Evolutionary conservation across 2,113 vertebrate genomes (phyloP).

Genomic region (Loxodonta africana): DNA sequence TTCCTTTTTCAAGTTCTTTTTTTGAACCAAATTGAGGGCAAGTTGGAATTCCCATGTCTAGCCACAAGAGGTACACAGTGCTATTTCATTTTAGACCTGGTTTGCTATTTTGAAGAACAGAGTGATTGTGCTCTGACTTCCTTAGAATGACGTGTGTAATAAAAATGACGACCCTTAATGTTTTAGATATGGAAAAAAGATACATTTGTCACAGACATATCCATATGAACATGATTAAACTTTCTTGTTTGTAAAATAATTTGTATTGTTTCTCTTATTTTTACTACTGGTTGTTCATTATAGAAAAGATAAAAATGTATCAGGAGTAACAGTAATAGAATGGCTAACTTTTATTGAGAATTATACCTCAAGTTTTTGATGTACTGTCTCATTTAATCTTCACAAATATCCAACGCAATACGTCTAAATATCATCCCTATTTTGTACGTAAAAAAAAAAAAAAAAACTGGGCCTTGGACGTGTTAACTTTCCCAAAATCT

Average conservation of each 20-base stretch:
- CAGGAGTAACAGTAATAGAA: background rate
- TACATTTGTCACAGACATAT: background rate
- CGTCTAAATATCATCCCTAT: background rate
- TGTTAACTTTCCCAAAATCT: background rate
- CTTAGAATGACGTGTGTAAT: background rate
- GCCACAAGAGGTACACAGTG: background rate
- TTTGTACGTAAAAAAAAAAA: background rate
- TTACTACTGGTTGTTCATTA: background rate
- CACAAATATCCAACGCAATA: background rate
- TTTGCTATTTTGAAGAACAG: background rate
- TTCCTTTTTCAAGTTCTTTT: background rate
- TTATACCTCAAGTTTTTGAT: background rate
- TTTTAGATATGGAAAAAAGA: background rate
- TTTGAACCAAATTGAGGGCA: background rate
- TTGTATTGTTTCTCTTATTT: background rate
- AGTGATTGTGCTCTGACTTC: background rate
- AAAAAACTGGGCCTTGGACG: background rate
- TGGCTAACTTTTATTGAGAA: background rate
- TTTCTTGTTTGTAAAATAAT: constrained; percentile 36
- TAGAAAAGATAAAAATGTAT: background rate
- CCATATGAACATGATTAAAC: background rate
- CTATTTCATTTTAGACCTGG: background rate
- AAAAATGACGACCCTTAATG: background rate
- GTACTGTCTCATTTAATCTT: background rate
- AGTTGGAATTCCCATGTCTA: background rate